Evolutionary conservation across 1,140 invertebrate species (phyloP).

Genomic region (Apis laboriosa): DNA sequence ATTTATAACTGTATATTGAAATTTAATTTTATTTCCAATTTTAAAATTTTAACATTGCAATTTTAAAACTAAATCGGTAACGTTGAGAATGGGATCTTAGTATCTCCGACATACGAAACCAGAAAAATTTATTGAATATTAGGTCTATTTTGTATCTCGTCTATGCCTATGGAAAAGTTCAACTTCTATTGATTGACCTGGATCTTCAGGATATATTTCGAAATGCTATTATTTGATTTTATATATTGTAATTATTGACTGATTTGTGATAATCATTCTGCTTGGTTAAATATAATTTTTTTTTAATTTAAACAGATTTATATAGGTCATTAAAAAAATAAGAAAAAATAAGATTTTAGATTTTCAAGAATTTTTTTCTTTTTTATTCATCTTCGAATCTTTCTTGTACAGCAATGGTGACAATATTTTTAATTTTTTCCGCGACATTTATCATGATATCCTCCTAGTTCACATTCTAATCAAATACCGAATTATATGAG

Average conservation of each 20-base stretch:
- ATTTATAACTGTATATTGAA: too few species aligned
- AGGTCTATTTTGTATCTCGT: too few species aligned
- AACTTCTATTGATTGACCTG: slow-evolving; percentile 38
- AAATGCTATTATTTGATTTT: slow-evolving; percentile 14
- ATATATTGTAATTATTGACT: slow-evolving; percentile 47
- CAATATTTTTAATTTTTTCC: slow-evolving; percentile 9
- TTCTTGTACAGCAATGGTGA: slow-evolving; percentile 44
- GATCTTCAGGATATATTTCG: slow-evolving; percentile 7
- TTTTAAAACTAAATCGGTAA: too few species aligned
- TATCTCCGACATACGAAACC: too few species aligned
- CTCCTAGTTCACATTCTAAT: too few species aligned
- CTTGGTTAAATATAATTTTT: slow-evolving; percentile 13
- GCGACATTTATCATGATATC: background rate
- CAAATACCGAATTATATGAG: background rate
- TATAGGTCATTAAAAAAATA: background rate
- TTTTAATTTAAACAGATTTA: background rate
- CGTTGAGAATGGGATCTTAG: too few species aligned
- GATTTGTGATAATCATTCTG: background rate
- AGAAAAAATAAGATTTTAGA: background rate
- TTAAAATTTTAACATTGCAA: too few species aligned
- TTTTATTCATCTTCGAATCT: slow-evolving; percentile 43
- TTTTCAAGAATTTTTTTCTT: background rate
- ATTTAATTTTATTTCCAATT: too few species aligned
- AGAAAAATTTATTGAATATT: background rate
- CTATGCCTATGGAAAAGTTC: slow-evolving; percentile 11